Evolutionary conservation across 2,797 vertebrate species (phyloP), one percentile per base, ranked within the genome.

Genomic region (Tenualosa ilisha): DNA sequence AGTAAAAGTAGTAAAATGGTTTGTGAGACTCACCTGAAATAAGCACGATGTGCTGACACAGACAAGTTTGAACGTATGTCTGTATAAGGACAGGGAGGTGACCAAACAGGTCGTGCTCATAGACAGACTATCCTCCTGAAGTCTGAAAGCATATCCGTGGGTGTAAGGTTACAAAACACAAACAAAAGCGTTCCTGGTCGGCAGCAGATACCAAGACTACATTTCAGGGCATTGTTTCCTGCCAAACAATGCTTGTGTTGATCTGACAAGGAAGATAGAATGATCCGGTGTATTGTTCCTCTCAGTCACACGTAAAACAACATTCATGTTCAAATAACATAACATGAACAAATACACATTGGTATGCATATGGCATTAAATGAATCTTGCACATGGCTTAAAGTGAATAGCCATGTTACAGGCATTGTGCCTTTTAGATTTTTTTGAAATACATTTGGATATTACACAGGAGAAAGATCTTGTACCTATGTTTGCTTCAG

Each of bases 81-180:
- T 40, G 82, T 65, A 43, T 65, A 83, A 26, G 81, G 40, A 56
- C 49, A 12, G 83, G 83, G 17, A 17, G 83, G 75, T 63, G 17
- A 20, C 83, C 46, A 53, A 88, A 87, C 84, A 9, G 63, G 83
- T 86, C 81, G 24, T 82, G 53, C 31, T 61, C n/a, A 84, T 87
- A 87, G 81, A 89, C 86, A 84, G 84, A 87, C 83, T 46, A 79
- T 84, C 82, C 72, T 82, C 82, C 49, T 82, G 43, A 79, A n/a
- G 83, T 63, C 89, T 91, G 90, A 85, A 91, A 92, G 90, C 83
- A 83, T 87, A 89, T 81, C 56, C 68, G 15, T 24, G 40, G 87
- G 88, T 90, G 56, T 91, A 86, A 11, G 1, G 85, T 92, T 88
- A 90, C 90, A 86, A 79, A 87, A 82, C 59, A 91, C 89, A 89